Percentiles rank a stretch among this genome's conserved stretches.
phyloP scores from a whole-genome alignment of 2,888 invertebrate species.

The Ormyrus pomaceus region DNA sequence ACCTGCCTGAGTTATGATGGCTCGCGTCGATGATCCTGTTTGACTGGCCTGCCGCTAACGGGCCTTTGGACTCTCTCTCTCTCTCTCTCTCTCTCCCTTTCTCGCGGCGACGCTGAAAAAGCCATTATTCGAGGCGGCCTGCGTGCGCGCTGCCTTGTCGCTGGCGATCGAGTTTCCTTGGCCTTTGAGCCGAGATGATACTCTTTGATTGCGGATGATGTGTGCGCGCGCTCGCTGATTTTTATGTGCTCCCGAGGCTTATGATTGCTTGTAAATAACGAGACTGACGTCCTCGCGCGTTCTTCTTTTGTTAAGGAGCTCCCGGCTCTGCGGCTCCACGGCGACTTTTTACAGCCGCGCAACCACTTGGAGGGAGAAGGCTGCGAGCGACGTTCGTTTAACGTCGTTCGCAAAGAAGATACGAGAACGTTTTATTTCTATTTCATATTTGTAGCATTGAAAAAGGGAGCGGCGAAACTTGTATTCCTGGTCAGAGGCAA shows the following conservation, averaged over 20 bases:
- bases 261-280: slow-evolving; percentile 53
- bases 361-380: no score
- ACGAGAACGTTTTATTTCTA: no score
- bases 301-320: background rate
- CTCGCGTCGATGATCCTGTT: slow-evolving; percentile 54
- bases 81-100: slow-evolving; percentile 2
- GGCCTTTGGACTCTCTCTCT: slow-evolving; percentile 18
- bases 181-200: slow-evolving; percentile 43
- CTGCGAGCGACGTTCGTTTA: no score
- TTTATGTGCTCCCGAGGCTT: slow-evolving; percentile 20
- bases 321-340: background rate
- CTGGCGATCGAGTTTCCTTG: slow-evolving; percentile 28
- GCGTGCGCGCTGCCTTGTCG: background rate
- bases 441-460: background rate
- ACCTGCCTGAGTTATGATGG: slow-evolving; percentile 54
- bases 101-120: slow-evolving; percentile 49
- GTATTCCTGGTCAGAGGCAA: background rate
- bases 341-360: background rate
- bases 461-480: background rate
- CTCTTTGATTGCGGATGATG: slow-evolving; percentile 45
- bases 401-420: no score
- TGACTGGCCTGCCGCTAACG: slow-evolving; percentile 31
- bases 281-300: slow-evolving; percentile 17
- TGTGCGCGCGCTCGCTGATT: slow-evolving; percentile 31
- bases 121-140: slow-evolving; percentile 36